Percentiles rank a stretch among this genome's conserved stretches.
Conservation (phyloP, 2,113 vertebrate genomes). For the Spilogale gracilis region DNA sequence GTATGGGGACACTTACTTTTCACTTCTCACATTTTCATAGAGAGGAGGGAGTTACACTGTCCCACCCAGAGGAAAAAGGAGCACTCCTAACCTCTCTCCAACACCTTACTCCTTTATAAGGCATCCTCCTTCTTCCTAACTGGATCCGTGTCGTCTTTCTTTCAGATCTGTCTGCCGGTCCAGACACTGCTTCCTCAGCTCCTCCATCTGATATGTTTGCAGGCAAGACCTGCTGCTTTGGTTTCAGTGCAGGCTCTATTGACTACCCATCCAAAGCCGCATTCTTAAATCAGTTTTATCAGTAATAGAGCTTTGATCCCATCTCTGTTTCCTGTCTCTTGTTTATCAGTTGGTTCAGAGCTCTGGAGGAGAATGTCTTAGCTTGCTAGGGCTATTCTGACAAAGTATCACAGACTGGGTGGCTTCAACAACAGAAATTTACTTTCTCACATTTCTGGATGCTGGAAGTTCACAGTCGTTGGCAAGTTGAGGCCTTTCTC, state of each 20-base stretch:
- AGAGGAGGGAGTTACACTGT: neutral
- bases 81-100: neutral
- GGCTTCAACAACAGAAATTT: neutral
- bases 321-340: neutral
- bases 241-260: neutral
- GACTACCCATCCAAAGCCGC: neutral
- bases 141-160: neutral
- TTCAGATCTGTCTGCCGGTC: neutral
- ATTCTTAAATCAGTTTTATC: neutral
- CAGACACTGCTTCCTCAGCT: neutral
- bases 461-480: neutral
- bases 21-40: neutral
- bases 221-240: neutral
- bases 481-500: neutral
- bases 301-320: neutral
- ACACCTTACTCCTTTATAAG: rapidly evolving
- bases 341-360: neutral
- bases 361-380: neutral
- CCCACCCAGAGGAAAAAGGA: neutral
- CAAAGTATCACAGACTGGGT: neutral
- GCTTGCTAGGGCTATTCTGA: neutral
- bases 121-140: neutral
- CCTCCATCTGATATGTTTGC: neutral
- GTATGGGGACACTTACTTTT: neutral
- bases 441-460: neutral